Conservation (phyloP, 2,113 vertebrate species). For the Leptobrachium ailaonicum region DNA sequence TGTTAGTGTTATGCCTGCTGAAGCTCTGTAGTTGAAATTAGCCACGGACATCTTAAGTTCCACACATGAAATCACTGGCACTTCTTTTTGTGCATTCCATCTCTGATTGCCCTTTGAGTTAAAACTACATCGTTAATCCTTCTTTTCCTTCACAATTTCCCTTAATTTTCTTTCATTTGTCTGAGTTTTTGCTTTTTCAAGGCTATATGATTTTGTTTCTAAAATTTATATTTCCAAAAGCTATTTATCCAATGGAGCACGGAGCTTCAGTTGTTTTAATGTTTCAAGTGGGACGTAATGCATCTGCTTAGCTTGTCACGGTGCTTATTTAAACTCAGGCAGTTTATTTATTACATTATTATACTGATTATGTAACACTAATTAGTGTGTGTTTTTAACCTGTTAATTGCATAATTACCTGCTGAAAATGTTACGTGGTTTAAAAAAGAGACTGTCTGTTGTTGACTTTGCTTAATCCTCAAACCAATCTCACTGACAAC, state of each 20-base stretch:
- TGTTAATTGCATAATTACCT: no score
- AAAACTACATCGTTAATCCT: slow-evolving; percentile 21
- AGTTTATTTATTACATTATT: no score
- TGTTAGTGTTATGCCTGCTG: not conserved
- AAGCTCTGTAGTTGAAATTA: not conserved
- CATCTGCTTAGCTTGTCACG: no score
- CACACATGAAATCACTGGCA: slow-evolving; percentile 3
- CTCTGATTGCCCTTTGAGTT: not conserved
- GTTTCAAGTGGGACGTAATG: no score
- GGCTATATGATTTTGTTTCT: slow-evolving; percentile 1
- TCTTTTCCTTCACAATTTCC: slow-evolving; percentile 18
- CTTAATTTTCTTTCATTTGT: slow-evolving; percentile 18
- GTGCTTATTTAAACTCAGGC: no score
- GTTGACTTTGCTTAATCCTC: no score
- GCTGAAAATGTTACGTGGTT: no score
- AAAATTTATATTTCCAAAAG: slow-evolving; percentile 15
- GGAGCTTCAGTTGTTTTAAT: not conserved
- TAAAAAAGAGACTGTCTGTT: no score
- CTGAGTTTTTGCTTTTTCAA: slow-evolving; percentile 12
- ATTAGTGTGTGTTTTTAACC: no score
- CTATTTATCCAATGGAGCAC: slow-evolving; percentile 3
- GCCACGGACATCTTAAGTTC: slow-evolving; percentile 1
- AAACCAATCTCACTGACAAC: no score
- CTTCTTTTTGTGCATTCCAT: slow-evolving; percentile 2
- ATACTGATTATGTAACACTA: no score